phyloP scores from a whole-genome alignment of 53 echinoderm and acorn worm genomes.

The Temnopleurus reevesii region DNA sequence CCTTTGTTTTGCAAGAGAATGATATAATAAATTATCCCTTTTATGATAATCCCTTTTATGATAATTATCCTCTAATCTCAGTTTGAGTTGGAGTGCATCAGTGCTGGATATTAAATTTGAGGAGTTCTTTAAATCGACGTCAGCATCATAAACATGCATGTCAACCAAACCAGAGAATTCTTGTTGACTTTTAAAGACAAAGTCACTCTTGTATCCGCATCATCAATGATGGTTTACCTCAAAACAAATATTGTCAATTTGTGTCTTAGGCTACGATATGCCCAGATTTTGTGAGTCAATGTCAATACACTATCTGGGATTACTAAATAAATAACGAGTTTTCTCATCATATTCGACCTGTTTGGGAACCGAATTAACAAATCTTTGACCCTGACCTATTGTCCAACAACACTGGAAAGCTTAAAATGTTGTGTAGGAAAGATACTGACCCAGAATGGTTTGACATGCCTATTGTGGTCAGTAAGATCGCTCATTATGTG shows the following conservation, averaged over 20 bases:
- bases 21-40: no score
- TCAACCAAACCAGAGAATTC: not conserved
- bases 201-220: not conserved
- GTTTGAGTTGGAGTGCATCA: no score
- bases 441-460: slow-evolving; percentile 4
- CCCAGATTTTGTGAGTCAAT: not conserved
- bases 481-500: not conserved
- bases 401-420: not conserved
- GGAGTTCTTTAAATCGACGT: no score
- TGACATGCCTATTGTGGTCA: not conserved
- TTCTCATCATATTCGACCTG: not conserved
- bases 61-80: no score
- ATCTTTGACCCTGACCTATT: slow-evolving; percentile 7
- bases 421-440: not conserved
- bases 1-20: no score
- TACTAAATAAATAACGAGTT: not conserved
- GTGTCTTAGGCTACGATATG: not conserved
- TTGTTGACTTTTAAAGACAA: not conserved
- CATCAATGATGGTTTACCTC: not conserved
- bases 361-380: not conserved
- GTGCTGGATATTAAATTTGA: no score
- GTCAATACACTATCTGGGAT: slow-evolving; percentile 20
- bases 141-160: no score
- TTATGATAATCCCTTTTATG: no score
- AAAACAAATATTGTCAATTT: not conserved